Evolutionary conservation across 2,113 vertebrate genomes (phyloP).

Genomic region (Siphamia tubifer): DNA sequence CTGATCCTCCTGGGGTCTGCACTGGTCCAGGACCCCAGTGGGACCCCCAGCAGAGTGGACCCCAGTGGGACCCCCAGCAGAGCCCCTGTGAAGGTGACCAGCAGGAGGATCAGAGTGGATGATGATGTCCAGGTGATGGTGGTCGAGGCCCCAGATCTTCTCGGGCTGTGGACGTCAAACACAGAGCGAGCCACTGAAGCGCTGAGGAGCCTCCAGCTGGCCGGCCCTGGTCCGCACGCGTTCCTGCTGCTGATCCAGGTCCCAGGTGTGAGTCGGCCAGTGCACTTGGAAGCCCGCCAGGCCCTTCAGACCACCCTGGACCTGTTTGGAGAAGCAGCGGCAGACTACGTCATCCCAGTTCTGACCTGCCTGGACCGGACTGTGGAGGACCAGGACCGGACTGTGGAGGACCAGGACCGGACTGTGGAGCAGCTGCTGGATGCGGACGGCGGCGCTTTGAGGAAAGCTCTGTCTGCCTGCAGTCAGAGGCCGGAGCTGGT

Average conservation of each 20-base stretch:
- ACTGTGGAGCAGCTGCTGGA: conserved; percentile 48
- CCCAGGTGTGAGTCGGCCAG: neutral
- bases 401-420: neutral
- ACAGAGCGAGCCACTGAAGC: conserved; percentile 51
- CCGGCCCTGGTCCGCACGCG: conserved; percentile 69
- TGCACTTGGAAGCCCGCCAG: conserved; percentile 4
- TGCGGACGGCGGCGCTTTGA: conserved; percentile 22
- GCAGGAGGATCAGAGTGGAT: conserved; percentile 12
- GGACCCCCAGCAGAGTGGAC: neutral
- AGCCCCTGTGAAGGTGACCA: conserved; percentile 13
- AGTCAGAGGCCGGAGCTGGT: conserved; percentile 63
- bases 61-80: neutral
- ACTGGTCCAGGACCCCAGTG: conserved; percentile 25
- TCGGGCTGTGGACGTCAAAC: conserved; percentile 37
- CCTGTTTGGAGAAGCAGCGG: conserved; percentile 52
- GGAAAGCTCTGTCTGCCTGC: conserved; percentile 36
- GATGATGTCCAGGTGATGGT: conserved; percentile 47
- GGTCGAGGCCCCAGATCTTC: conserved; percentile 69
- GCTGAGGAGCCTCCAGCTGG: conserved; percentile 65
- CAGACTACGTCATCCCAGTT: conserved; percentile 52
- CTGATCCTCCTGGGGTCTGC: conserved; percentile 64
- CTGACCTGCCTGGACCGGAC: conserved; percentile 50
- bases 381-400: neutral
- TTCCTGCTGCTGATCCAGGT: conserved; percentile 58
- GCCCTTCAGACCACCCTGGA: conserved; percentile 15